Conservation (phyloP, 2,797 vertebrate genomes). For the Pipistrellus nathusii region DNA sequence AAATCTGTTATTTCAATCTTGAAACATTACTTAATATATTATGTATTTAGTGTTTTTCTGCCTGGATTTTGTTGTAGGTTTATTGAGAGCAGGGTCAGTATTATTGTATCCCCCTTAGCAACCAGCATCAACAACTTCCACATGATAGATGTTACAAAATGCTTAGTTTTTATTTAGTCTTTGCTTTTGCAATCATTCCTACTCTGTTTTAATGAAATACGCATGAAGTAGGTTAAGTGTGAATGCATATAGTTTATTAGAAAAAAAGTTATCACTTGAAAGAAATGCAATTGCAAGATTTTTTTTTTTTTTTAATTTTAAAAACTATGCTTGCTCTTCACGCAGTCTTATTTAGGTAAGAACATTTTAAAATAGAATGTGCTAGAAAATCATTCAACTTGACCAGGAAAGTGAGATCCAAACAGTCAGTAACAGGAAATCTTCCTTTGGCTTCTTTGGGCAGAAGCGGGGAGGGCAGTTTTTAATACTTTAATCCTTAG, state of each 20-base stretch:
- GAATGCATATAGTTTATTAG: not conserved
- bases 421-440: not conserved
- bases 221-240: not conserved
- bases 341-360: not conserved
- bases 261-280: not conserved
- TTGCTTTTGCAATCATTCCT: slow-evolving; percentile 13
- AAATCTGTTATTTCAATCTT: not conserved
- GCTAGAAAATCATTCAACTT: not conserved
- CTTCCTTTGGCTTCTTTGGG: not conserved
- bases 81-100: not conserved
- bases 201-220: slow-evolving; percentile 9
- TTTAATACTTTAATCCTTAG: slow-evolving; percentile 15
- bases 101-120: not conserved
- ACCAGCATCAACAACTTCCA: not conserved
- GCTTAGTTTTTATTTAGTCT: not conserved
- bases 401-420: not conserved
- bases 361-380: slow-evolving; percentile 11
- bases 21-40: not conserved
- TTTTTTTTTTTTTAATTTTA: not conserved
- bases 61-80: not conserved
- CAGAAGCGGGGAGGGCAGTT: not conserved
- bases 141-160: not conserved
- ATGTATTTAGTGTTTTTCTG: not conserved
- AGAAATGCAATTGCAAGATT: not conserved
- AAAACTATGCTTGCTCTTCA: slow-evolving; percentile 1